Conservation (phyloP, 1,140 invertebrate genomes). For the Papilio glaucus region DNA sequence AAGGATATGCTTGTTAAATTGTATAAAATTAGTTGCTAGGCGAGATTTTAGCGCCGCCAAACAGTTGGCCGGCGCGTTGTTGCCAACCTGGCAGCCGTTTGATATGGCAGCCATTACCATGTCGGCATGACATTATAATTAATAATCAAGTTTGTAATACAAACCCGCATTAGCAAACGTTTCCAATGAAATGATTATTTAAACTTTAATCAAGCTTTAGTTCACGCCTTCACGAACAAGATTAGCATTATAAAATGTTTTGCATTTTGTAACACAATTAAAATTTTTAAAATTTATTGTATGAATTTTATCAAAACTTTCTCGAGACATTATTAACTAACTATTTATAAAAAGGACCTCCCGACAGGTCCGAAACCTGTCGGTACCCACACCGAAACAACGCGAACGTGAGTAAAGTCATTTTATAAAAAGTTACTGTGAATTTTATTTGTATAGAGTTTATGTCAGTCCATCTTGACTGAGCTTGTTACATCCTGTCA, state of each 20-base stretch:
- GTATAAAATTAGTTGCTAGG: constrained; percentile 16
- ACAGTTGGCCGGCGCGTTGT: not conserved
- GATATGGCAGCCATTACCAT: constrained; percentile 5
- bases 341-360: no score
- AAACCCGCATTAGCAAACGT: not conserved
- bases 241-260: not conserved
- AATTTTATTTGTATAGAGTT: no score
- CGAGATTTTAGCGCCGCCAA: not conserved
- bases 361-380: no score
- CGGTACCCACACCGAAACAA: no score
- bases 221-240: not conserved
- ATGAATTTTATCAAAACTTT: no score
- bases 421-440: no score
- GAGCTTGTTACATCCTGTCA: no score
- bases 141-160: constrained; percentile 24
- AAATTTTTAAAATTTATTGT: no score
- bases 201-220: not conserved
- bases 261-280: no score
- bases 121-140: constrained; percentile 14
- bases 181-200: not conserved
- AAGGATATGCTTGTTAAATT: not conserved
- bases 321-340: no score
- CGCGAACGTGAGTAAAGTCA: no score
- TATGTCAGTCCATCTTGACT: no score
- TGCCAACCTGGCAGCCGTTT: not conserved